Evolutionary conservation across 2,888 invertebrate species (phyloP).

Genomic region (Diadegma fenestrale): DNA sequence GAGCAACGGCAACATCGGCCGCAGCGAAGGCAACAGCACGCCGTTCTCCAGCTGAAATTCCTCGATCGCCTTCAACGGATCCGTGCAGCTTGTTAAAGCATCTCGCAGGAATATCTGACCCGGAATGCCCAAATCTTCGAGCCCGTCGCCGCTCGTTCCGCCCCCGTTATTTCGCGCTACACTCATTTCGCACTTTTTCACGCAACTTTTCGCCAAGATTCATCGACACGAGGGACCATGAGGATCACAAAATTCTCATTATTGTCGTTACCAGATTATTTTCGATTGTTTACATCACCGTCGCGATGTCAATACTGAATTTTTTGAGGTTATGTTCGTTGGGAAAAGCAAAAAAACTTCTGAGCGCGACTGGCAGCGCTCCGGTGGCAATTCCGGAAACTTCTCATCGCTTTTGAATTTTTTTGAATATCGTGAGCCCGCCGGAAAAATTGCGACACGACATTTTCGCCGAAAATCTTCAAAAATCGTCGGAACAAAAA

Average conservation of each 20-base stretch:
- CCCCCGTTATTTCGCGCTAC: neutral
- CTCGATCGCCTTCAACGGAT: constrained; percentile 98
- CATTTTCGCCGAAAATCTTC: too few species aligned
- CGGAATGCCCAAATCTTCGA: constrained; percentile 95
- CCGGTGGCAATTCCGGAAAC: too few species aligned
- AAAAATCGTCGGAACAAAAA: too few species aligned
- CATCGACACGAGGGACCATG: neutral
- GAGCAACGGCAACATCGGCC: constrained; percentile 97
- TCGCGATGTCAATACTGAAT: neutral
- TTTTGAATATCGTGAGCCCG: too few species aligned
- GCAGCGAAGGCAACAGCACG: constrained; percentile 94
- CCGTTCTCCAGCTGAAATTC: constrained; percentile 98
- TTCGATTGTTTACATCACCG: neutral
- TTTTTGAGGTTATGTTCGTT: neutral
- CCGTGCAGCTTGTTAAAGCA: constrained; percentile 97
- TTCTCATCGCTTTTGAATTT: too few species aligned
- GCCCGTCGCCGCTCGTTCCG: constrained; percentile 86
- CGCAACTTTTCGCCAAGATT: neutral
- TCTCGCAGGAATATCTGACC: constrained; percentile 94
- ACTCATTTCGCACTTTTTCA: neutral
- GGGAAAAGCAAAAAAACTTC: too few species aligned
- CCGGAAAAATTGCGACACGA: too few species aligned
- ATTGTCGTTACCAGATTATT: neutral
- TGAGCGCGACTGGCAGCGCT: too few species aligned
- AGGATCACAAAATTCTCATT: neutral